These are phyloP conservation scores for Dastarcus helophoroides DNA, from an alignment of 2,888 invertebrate species.

Conservation along the genomic window DNA sequence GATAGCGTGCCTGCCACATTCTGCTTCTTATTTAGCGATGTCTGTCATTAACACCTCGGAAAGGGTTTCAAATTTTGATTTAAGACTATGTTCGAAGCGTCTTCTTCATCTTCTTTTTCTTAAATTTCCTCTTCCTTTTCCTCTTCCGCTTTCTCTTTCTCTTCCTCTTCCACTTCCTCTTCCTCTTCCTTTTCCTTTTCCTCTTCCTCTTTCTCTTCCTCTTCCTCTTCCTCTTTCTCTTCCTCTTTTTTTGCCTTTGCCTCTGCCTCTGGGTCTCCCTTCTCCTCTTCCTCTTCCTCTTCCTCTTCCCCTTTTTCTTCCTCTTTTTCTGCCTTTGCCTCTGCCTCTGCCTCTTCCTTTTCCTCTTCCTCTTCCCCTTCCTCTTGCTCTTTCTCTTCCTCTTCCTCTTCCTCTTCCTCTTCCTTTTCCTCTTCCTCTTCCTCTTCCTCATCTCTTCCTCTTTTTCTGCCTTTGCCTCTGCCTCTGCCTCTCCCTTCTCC, in stretches of 20 bases:
- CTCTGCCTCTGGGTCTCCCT: not conserved
- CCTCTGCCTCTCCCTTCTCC: too few species aligned
- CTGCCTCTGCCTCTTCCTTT: not conserved
- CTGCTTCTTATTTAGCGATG: too few species aligned
- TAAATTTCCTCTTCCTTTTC: too few species aligned
- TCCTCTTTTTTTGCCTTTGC: not conserved
- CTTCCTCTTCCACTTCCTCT: constrained; percentile 3
- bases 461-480: too few species aligned
- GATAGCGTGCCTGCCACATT: too few species aligned
- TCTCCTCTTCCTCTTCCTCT: not conserved
- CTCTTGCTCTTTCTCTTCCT: not conserved
- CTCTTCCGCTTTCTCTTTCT: constrained; percentile 5
- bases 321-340: too few species aligned
- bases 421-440: not conserved
- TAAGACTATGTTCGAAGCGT: too few species aligned
- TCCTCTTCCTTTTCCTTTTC: constrained; percentile 1
- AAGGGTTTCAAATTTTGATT: too few species aligned
- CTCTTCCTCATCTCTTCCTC: too few species aligned
- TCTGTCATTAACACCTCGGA: too few species aligned
- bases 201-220: not conserved
- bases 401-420: not conserved
- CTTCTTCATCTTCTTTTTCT: constrained; percentile 2
- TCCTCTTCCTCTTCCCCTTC: not conserved
- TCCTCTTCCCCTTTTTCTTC: not conserved
- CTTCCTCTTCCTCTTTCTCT: not conserved